These are phyloP conservation scores for Parazoanthus darwini DNA, from an alignment of 92 coral and sea anemone genomes.

Conservation along the genomic window DNA sequence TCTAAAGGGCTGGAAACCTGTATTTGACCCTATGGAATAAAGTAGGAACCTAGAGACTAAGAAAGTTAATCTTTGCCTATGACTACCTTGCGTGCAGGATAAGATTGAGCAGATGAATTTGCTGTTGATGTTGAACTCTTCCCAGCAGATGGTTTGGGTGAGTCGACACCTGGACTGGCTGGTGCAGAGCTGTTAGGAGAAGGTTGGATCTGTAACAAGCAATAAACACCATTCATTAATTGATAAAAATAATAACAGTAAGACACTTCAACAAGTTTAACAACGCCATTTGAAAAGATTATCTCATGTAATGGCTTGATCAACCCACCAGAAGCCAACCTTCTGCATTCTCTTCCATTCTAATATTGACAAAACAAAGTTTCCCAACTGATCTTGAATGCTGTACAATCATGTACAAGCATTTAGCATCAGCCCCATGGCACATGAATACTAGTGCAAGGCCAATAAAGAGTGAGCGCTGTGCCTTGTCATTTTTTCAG, in stretches of 20 bases:
- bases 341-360: background rate
- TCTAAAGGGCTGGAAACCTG: too few relatives aligned
- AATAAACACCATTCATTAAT: background rate
- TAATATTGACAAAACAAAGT: too few relatives aligned
- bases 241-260: too few relatives aligned
- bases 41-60: background rate
- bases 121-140: conserved; percentile 1
- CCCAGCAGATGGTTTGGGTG: conserved; percentile 2
- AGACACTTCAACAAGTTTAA: too few relatives aligned
- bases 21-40: too few relatives aligned
- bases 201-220: conserved; percentile 15
- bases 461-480: too few relatives aligned
- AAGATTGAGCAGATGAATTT: background rate
- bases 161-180: conserved; percentile 28
- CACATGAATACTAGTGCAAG: too few relatives aligned
- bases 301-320: background rate
- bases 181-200: conserved; percentile 31
- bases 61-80: background rate
- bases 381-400: too few relatives aligned
- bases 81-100: conserved; percentile 18
- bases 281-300: background rate
- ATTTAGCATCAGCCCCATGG: too few relatives aligned
- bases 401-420: too few relatives aligned
- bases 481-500: too few relatives aligned
- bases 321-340: background rate